phyloP scores from a whole-genome alignment of 2,113 vertebrate species.

The Melanerpes aurifrons region DNA sequence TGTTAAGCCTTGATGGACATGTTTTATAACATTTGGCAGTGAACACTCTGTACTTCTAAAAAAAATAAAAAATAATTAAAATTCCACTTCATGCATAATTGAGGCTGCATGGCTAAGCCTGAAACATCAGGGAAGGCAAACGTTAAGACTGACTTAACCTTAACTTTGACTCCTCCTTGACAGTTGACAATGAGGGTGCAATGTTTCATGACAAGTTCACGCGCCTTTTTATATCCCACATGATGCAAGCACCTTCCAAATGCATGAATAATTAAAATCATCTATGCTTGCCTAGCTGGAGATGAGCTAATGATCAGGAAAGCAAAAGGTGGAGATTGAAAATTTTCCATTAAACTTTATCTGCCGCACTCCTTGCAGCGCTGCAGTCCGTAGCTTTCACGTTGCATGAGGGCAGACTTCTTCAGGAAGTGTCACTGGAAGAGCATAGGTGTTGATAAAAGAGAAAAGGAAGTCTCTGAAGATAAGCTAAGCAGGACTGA shows the following conservation, averaged over 20 bases:
- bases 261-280: slow-evolving; percentile 38
- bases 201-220: slow-evolving; percentile 47
- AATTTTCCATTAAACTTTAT: background rate
- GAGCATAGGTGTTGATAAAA: background rate
- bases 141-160: slow-evolving; percentile 46
- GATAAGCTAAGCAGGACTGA: background rate
- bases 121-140: slow-evolving; percentile 10
- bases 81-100: slow-evolving; percentile 25
- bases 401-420: background rate
- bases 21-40: slow-evolving; percentile 56
- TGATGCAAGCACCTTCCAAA: slow-evolving; percentile 38
- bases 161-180: slow-evolving; percentile 46
- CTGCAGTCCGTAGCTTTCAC: background rate
- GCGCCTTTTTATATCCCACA: slow-evolving; percentile 1
- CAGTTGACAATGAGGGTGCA: slow-evolving; percentile 25
- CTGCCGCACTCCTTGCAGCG: background rate
- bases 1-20: slow-evolving; percentile 3
- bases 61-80: background rate
- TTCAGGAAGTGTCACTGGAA: background rate
- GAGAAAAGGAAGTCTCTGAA: background rate
- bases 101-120: background rate
- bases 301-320: slow-evolving; percentile 18
- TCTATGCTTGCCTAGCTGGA: background rate
- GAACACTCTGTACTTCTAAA: slow-evolving; percentile 30
- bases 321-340: slow-evolving; percentile 3